Base-by-base conservation (phyloP, 1,140 invertebrate species). In the Zaprionus inermis region DNA sequence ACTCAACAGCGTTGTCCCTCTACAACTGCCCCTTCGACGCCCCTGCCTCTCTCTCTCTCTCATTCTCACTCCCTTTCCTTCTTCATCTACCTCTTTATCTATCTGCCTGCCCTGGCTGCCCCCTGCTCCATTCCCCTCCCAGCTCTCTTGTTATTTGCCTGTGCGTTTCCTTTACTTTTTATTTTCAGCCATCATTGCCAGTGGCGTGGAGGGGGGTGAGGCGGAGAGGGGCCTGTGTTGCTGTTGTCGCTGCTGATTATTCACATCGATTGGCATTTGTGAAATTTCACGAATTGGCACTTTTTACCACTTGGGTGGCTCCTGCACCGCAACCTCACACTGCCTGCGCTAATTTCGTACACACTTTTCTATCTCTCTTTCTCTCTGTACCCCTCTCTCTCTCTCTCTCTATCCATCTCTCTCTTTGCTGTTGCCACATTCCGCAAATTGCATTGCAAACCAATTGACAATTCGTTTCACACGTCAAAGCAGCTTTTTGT, bases 261-360 rank as follows among this genome's bases (percentile, higher is more conserved):
- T 88, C 84, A 89, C 84, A 89, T 90, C 84, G 84, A 89, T 89
- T 83, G 84, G 84, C 81, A 88, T 88, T 88, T 79, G 83, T 72
- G 79, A 88, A 89, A 89, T 89, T 89, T 89, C 84, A 89, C 84
- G 84, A 89, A 89, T 89, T 89, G 84, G 83, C 84, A 89, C 84
- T 89, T 71, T 68, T 70, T 72, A 73, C 84, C 81, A 90, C 85
- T 89, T 89, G 84, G 84, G 84, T 89, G 84, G 84, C 32, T 79
- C 32, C 20, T 63, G 22, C 14, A 12, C 14, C 36, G 12, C 3
- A 14, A 0, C 5, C n/a, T 5, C 14, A 9, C 3, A 2, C n/a
- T 38, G 6, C 61, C 64, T 71, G 68, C 66, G 72, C 83, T 89
- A 86, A 88, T 79, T 79, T 77, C 77, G 72, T 64, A 66, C 70